phyloP scores from a whole-genome alignment of 2,797 vertebrate genomes.

The Decapterus maruadsi region DNA sequence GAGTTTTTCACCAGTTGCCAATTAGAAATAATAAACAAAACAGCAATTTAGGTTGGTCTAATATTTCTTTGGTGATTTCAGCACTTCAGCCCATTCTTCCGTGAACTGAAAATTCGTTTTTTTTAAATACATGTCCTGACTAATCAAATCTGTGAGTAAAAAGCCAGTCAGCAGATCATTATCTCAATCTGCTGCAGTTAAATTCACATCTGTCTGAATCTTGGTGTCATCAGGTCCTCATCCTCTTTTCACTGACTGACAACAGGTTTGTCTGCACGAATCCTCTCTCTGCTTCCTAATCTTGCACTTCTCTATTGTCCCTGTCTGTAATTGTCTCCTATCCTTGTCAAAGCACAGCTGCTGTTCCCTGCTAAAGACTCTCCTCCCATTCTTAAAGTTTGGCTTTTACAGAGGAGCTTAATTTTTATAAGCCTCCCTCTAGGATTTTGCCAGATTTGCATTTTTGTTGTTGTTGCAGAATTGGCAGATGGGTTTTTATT shows the following conservation, averaged over 20 bases:
- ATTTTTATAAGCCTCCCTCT: conserved; percentile 46
- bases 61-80: background rate
- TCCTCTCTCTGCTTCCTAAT: conserved; percentile 2
- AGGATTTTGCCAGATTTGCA: conserved; percentile 51
- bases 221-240: background rate
- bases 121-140: conserved; percentile 1
- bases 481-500: conserved; percentile 63
- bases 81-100: background rate
- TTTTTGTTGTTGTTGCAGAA: conserved; percentile 30
- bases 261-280: conserved; percentile 2
- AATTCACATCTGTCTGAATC: background rate
- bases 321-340: conserved; percentile 28
- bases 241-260: background rate
- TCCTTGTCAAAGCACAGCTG: conserved; percentile 40
- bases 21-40: background rate
- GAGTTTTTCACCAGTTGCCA: background rate
- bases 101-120: background rate
- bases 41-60: conserved; percentile 2
- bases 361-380: conserved; percentile 17
- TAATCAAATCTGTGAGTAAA: background rate
- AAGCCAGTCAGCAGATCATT: conserved; percentile 15
- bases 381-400: conserved; percentile 35
- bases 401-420: conserved; percentile 41
- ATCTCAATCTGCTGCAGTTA: background rate
- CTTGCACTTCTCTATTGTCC: background rate